Percentiles rank a stretch among this genome's conserved stretches.
These are phyloP conservation scores for Hemiscyllium ocellatum DNA, from an alignment of 2,113 vertebrate genomes.

Conservation along the genomic window DNA sequence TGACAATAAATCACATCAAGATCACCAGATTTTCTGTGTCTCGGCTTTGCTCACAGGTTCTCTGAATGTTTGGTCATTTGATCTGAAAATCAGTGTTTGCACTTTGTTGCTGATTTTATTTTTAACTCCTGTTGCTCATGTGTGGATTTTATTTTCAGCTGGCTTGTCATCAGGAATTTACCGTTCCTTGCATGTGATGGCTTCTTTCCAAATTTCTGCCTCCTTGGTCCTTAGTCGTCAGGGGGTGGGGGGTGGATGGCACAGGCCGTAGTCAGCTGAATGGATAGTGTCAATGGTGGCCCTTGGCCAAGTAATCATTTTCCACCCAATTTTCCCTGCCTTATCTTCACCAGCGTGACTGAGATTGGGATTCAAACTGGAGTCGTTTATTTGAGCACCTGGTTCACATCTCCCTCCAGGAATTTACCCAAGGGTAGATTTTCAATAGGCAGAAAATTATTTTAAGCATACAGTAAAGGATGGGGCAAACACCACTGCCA, in stretches of 20 bases:
- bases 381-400: not conserved
- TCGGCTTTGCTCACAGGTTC: slow-evolving; percentile 40
- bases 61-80: not conserved
- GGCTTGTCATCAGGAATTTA: not conserved
- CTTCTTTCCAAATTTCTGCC: not conserved
- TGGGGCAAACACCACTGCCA: not conserved
- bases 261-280: not conserved
- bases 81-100: not conserved
- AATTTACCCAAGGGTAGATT: not conserved
- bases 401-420: not conserved
- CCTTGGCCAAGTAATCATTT: not conserved
- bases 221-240: not conserved
- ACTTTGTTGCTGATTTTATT: not conserved
- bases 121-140: too few relatives aligned
- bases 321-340: not conserved
- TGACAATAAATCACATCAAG: slow-evolving; percentile 71
- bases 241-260: not conserved
- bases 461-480: not conserved
- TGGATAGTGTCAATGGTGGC: not conserved
- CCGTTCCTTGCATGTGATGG: not conserved
- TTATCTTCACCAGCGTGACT: not conserved
- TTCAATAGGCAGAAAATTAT: not conserved
- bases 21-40: slow-evolving; percentile 52
- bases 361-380: not conserved
- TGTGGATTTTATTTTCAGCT: not conserved